phyloP scores from a whole-genome alignment of 2,113 vertebrate species.

The Semnornis frantzii region DNA sequence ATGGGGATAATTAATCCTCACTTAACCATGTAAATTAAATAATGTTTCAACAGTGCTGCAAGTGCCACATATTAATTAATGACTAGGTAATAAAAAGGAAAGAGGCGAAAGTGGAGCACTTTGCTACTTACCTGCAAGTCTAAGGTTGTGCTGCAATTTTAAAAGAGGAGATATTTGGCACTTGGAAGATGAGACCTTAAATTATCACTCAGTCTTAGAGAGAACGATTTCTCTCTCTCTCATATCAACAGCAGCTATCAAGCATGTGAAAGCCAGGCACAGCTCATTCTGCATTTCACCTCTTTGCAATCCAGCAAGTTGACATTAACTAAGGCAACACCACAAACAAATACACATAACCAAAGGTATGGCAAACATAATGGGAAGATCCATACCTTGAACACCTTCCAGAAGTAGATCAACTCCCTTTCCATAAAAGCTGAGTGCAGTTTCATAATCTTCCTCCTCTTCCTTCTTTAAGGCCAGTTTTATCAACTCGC shows the following conservation, averaged over 20 bases:
- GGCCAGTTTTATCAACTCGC: conserved; percentile 90
- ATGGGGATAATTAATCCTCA: conserved; percentile 67
- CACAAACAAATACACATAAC: background rate
- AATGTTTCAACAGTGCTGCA: conserved; percentile 59
- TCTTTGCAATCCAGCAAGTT: background rate
- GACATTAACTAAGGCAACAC: background rate
- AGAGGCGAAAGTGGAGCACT: conserved; percentile 32
- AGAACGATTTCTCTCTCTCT: background rate
- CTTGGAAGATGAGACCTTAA: background rate
- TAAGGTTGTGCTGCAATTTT: background rate
- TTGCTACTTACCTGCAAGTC: conserved; percentile 37
- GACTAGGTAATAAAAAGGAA: conserved; percentile 36
- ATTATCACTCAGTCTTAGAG: background rate
- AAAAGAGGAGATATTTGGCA: background rate
- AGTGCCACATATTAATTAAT: conserved; percentile 61
- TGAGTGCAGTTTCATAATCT: conserved; percentile 90
- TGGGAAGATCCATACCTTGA: conserved; percentile 83
- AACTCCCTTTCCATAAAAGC: conserved; percentile 90
- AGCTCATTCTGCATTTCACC: background rate
- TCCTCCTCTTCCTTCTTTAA: conserved; percentile 90
- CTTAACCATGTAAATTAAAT: conserved; percentile 70
- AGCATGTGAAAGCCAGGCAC: background rate
- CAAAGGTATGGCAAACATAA: background rate
- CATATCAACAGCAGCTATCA: background rate
- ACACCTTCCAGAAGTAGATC: conserved; percentile 95